Conservation (phyloP, 37 sponge, comb jelly and placozoan genomes). For the Aplysina aerophoba region DNA sequence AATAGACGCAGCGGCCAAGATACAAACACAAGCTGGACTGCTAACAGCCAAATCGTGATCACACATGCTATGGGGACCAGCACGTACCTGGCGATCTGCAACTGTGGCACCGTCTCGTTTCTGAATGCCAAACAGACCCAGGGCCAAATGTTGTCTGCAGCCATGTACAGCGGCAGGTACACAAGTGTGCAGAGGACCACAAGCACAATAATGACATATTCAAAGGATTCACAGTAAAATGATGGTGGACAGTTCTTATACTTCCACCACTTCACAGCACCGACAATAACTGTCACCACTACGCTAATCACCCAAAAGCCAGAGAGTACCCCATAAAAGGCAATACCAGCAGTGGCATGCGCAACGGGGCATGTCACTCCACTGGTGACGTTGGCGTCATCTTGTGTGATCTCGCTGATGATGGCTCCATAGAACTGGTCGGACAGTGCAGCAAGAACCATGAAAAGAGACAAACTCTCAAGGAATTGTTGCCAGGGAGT, state of each 20-base stretch:
- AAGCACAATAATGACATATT: background rate
- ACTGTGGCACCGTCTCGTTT: background rate
- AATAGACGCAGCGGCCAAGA: slow-evolving; percentile 1
- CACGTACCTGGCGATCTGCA: background rate
- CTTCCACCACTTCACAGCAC: background rate
- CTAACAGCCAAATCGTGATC: background rate
- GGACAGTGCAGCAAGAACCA: background rate
- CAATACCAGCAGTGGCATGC: background rate
- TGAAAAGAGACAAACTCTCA: slow-evolving; percentile 11
- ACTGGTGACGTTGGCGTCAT: background rate
- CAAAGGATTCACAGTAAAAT: background rate
- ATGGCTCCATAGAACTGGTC: slow-evolving; percentile 18
- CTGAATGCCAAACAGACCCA: slow-evolving; percentile 2
- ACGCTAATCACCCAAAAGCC: background rate
- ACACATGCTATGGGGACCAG: background rate
- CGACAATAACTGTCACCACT: background rate
- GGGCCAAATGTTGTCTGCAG: background rate
- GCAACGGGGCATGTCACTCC: background rate
- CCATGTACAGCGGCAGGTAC: slow-evolving; percentile 10
- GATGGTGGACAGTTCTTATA: background rate
- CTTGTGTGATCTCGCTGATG: slow-evolving; percentile 1
- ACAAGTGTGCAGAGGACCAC: background rate
- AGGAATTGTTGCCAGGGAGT: slow-evolving; percentile 2
- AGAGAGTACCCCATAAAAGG: background rate
- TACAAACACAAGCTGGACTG: background rate